These are phyloP conservation scores for Jordanella pulchra DNA, from an alignment of 2,797 vertebrate genomes.

Conservation along the genomic window DNA sequence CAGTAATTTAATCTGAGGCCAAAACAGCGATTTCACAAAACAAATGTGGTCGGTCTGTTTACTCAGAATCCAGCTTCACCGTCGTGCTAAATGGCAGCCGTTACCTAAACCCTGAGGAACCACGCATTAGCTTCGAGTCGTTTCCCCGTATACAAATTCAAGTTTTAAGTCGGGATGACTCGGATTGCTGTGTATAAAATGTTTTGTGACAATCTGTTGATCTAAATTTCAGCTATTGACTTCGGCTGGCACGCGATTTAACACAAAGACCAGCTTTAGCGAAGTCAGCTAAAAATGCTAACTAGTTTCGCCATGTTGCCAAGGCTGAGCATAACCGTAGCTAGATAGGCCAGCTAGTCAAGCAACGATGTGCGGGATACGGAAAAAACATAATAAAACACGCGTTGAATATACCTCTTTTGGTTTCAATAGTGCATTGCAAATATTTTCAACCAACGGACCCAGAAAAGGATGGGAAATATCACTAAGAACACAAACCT, in stretches of 20 bases:
- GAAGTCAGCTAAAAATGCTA: conserved; percentile 43
- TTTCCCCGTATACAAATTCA: neutral
- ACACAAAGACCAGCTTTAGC: conserved; percentile 22
- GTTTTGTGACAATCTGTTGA: accelerated
- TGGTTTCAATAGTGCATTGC: neutral
- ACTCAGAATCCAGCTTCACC: neutral
- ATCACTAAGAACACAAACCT: conserved; percentile 63
- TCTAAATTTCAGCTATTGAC: neutral
- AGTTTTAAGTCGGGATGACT: accelerated
- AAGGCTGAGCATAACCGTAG: conserved; percentile 34
- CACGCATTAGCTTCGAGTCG: conserved; percentile 21
- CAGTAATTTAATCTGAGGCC: neutral
- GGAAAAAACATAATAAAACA: accelerated
- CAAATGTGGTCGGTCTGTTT: neutral
- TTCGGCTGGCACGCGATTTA: neutral
- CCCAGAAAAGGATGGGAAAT: neutral
- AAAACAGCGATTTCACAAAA: neutral
- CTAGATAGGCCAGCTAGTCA: conserved; percentile 39
- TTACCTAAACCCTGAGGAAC: neutral
- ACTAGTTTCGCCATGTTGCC: conserved; percentile 75
- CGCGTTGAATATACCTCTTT: accelerated
- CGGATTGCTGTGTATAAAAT: accelerated
- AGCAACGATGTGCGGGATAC: neutral
- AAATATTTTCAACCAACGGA: neutral
- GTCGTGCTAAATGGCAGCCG: conserved; percentile 2